phyloP scores from a whole-genome alignment of 2,888 invertebrate genomes.

The Gastracanthus pulcherrimus region DNA sequence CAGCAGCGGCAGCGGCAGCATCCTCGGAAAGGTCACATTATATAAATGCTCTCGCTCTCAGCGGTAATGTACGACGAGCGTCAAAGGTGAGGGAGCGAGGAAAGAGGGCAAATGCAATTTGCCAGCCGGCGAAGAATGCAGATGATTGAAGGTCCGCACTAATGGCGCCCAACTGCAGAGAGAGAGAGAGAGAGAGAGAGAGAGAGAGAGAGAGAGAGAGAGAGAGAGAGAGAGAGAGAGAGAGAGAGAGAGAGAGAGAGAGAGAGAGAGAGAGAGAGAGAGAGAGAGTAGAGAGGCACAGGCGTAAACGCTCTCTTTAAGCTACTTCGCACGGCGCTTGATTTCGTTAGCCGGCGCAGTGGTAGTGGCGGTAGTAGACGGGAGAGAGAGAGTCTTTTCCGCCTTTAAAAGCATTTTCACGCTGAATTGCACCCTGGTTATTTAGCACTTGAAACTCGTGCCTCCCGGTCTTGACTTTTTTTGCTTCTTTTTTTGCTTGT shows the following conservation, averaged over 20 bases:
- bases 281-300: not conserved
- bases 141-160: conserved; percentile 51
- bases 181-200: not conserved
- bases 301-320: conserved; percentile 44
- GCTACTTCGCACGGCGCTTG: conserved; percentile 48
- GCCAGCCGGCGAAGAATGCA: conserved; percentile 45
- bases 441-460: conserved; percentile 5
- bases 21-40: conserved; percentile 39
- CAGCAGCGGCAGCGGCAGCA: not conserved
- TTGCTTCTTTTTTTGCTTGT: not conserved
- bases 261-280: too few species aligned
- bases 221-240: not conserved
- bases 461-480: not conserved
- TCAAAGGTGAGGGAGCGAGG: conserved; percentile 39
- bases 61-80: conserved; percentile 37
- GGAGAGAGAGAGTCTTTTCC: conserved; percentile 18
- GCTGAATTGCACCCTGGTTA: conserved; percentile 43
- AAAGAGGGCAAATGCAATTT: conserved; percentile 55
- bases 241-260: not conserved
- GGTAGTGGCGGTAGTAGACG: not conserved
- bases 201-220: not conserved
- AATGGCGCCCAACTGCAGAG: conserved; percentile 24
- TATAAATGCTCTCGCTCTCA: not conserved
- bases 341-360: conserved; percentile 46
- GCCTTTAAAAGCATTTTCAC: conserved; percentile 55